Conservation (phyloP, 2,888 invertebrate genomes). For the Sylvicola cinctus region DNA sequence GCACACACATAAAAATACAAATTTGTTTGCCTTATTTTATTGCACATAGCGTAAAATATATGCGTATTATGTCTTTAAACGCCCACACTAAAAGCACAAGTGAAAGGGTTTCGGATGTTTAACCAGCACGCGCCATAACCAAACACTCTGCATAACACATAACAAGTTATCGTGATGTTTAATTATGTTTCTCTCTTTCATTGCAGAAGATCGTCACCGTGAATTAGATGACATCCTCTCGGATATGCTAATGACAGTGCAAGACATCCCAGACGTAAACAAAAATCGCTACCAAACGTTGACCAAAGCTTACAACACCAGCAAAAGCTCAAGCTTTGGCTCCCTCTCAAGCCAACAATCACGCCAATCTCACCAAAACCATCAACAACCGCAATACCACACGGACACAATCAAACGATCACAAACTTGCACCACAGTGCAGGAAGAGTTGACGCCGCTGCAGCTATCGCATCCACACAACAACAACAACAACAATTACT, state of each 20-base stretch:
- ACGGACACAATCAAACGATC: conserved; percentile 9
- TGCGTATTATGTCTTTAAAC: too few relatives aligned
- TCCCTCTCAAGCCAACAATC: conserved; percentile 7
- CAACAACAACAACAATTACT: neutral
- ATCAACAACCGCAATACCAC: conserved; percentile 8
- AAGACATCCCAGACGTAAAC: conserved; percentile 46
- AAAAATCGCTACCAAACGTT: neutral
- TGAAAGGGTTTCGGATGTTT: too few relatives aligned
- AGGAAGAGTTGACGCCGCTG: too few relatives aligned
- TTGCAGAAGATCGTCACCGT: conserved; percentile 30
- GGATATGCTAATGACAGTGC: conserved; percentile 74
- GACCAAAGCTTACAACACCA: conserved; percentile 2
- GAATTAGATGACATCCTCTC: conserved; percentile 69
- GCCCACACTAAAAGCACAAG: too few relatives aligned
- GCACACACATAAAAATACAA: too few relatives aligned
- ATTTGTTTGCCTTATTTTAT: too few relatives aligned
- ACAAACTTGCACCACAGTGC: conserved; percentile 10
- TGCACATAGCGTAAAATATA: too few relatives aligned
- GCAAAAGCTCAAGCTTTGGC: conserved; percentile 4
- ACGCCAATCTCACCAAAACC: conserved; percentile 9
- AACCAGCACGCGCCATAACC: too few relatives aligned
- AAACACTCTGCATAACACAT: too few relatives aligned
- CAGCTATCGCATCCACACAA: too few relatives aligned
- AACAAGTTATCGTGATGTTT: too few relatives aligned
- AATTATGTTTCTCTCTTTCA: too few relatives aligned